Evolutionary conservation across 2,888 invertebrate species (phyloP).

Genomic region (Tinea pellionella): DNA sequence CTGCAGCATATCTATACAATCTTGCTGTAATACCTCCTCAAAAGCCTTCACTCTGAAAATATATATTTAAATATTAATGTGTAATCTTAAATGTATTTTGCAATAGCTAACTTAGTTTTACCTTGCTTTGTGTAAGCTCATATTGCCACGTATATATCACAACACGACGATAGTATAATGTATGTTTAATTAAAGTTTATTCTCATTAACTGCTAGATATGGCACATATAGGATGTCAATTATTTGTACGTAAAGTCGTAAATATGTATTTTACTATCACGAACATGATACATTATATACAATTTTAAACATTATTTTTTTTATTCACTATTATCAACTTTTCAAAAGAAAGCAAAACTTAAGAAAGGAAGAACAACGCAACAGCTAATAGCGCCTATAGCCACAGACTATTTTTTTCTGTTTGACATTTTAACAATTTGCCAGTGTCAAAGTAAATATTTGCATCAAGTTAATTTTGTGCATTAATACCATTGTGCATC

Average conservation of each 20-base stretch:
- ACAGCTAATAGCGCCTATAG: not conserved
- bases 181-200: constrained; percentile 14
- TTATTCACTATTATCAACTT: not conserved
- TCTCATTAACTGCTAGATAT: not conserved
- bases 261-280: not conserved
- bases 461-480: too few species aligned
- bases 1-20: constrained; percentile 76
- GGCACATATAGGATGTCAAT: not conserved
- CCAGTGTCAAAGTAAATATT: too few species aligned
- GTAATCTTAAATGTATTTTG: not conserved
- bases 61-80: not conserved
- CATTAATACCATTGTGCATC: too few species aligned
- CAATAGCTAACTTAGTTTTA: not conserved
- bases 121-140: constrained; percentile 57
- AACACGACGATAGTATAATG: not conserved
- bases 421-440: too few species aligned
- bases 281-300: not conserved
- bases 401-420: too few species aligned
- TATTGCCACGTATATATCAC: constrained; percentile 19
- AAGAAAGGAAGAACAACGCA: not conserved
- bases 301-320: not conserved
- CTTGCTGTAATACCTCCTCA: constrained; percentile 76
- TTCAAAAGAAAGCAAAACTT: not conserved
- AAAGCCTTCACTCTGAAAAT: constrained; percentile 82
- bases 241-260: not conserved